Base-by-base conservation (phyloP, 2,797 vertebrate genomes). In the Bovichtus variegatus region DNA sequence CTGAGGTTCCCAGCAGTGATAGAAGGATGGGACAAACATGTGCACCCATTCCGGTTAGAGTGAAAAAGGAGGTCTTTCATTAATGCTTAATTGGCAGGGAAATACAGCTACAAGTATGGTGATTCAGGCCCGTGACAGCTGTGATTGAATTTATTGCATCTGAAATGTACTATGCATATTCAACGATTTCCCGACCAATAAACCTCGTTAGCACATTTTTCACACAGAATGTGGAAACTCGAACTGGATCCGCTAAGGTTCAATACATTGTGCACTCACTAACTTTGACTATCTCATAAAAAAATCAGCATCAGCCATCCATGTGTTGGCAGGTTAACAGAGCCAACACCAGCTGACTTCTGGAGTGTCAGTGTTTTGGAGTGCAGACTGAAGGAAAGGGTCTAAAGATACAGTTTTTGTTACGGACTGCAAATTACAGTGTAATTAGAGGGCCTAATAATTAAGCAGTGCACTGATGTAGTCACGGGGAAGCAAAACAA, bases 1-100 rank as follows among this genome's bases (percentile, higher is more conserved):
- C 61, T 70, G 51, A 25, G 64, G 49, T 75, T 82, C 69, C 58
- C 51, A 57, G 71, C 65, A 83, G n/a, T 50, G 47, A 73, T 11
- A 23, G 23, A 29, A 34, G 50, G 31, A 77, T 29, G 31, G 10
- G 38, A 4, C 47, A 23, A 78, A 65, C 29, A 65, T 25, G 23
- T 63, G 7, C 55, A 44, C 50, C 65, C 36, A 12, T 25, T 72
- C 47, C 29, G 2, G 64, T 43, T 36, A 0, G 34, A 65, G 21
- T 47, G 51, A 50, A 46, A 76, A 55, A 51, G 8, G 19, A 59
- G 36, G 53, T 29, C n/a, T 60, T 43, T 75, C 6, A 72, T 83
- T 69, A 63, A 50, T 1, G 7, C 31, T 64, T 55, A 74, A 57
- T 50, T 71, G 23, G 8, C 10, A 38, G 55, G 27, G 13, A 59